A percentile compares a stretch with the other conserved stretches of the same genome.
These are phyloP conservation scores for Pleuronectes platessa DNA, from an alignment of 2,113 vertebrate genomes.

Conservation along the genomic window DNA sequence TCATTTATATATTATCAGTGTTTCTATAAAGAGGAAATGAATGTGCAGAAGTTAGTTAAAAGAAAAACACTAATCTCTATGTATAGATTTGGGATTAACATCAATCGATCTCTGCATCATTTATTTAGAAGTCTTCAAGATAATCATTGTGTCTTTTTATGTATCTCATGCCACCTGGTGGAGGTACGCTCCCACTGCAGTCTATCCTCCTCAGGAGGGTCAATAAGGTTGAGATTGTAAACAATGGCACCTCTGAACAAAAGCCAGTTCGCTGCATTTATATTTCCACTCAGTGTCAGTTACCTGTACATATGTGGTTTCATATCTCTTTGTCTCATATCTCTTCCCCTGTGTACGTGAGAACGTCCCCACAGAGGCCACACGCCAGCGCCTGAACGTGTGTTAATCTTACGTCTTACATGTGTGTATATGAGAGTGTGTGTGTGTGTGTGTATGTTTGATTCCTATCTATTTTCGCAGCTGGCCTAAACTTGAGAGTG, in stretches of 20 bases:
- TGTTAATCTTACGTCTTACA: constrained; percentile 31
- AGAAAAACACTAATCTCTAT: neutral
- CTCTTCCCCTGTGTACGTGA: constrained; percentile 44
- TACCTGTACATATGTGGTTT: constrained; percentile 73
- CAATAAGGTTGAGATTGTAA: constrained; percentile 33
- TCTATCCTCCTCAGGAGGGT: constrained; percentile 31
- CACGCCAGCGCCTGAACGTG: constrained; percentile 56
- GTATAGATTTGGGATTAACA: neutral
- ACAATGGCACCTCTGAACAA: constrained; percentile 34
- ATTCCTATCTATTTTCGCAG: constrained; percentile 79
- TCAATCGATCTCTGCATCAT: neutral
- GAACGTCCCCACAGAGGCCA: constrained; percentile 69
- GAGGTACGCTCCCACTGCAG: constrained; percentile 62
- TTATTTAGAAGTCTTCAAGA: neutral
- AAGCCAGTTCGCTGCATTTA: constrained; percentile 37
- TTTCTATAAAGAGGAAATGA: too few relatives aligned
- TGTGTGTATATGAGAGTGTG: constrained; percentile 31
- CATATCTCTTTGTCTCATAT: constrained; percentile 65
- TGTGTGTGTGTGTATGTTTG: constrained; percentile 56
- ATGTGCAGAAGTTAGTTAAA: neutral
- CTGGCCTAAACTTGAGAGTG: constrained; percentile 70
- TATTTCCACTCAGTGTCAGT: constrained; percentile 54
- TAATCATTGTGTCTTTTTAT: constrained; percentile 1
- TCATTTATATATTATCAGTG: too few relatives aligned
- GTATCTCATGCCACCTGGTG: constrained; percentile 80